Percentiles rank a stretch among this genome's conserved stretches.
Evolutionary conservation across 2,888 invertebrate species (phyloP).

Genomic region (Amiota communis): DNA sequence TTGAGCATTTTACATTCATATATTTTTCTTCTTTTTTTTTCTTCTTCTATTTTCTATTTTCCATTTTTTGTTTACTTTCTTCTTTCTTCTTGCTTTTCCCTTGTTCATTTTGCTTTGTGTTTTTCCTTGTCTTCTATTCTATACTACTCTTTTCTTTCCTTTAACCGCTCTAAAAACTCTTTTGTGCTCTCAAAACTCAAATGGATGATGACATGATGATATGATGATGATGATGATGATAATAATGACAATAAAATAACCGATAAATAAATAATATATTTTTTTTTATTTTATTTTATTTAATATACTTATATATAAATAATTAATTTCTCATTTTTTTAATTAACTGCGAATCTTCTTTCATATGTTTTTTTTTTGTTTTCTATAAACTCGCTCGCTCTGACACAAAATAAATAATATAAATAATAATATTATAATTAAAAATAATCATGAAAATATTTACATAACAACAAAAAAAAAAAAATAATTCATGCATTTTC

Average conservation of each 20-base stretch:
- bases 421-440: too few relatives aligned
- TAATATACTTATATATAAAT: too few relatives aligned
- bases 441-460: too few relatives aligned
- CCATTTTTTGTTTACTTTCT: slow-evolving; percentile 55
- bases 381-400: slow-evolving; percentile 1
- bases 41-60: slow-evolving; percentile 59
- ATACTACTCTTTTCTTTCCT: too few relatives aligned
- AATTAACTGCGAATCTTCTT: too few relatives aligned
- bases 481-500: neutral
- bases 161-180: slow-evolving; percentile 41
- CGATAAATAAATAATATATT: slow-evolving; percentile 7
- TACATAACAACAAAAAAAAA: slow-evolving; percentile 22
- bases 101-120: neutral
- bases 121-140: too few relatives aligned
- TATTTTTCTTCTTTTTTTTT: slow-evolving; percentile 62
- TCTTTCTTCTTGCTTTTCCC: slow-evolving; percentile 30
- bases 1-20: slow-evolving; percentile 57
- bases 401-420: too few relatives aligned
- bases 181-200: slow-evolving; percentile 53
- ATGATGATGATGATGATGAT: too few relatives aligned
- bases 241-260: too few relatives aligned
- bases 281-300: too few relatives aligned
- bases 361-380: neutral
- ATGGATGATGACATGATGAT: slow-evolving; percentile 57
- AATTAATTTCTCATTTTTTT: too few relatives aligned